Percentiles rank a stretch among this genome's conserved stretches.
Evolutionary conservation across 2,797 vertebrate genomes (phyloP).

Genomic region (Falco concolor): DNA sequence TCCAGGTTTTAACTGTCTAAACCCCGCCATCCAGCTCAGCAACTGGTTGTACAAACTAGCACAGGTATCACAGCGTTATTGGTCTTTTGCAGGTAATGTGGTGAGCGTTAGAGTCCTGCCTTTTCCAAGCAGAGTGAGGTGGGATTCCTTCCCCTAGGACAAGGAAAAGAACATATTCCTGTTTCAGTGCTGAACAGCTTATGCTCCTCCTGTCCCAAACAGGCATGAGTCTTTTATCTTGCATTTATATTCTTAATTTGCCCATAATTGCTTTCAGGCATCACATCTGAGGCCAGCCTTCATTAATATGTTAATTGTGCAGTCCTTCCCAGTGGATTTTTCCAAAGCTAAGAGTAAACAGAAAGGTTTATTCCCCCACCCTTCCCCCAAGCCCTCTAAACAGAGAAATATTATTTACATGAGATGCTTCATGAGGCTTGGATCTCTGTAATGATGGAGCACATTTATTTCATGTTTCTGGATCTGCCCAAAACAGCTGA

Average conservation of each 20-base stretch:
- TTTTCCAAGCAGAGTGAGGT: background rate
- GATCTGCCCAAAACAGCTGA: background rate
- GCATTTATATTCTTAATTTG: constrained; percentile 58
- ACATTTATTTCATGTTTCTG: background rate
- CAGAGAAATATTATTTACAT: constrained; percentile 1
- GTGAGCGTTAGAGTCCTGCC: background rate
- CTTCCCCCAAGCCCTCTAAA: constrained; percentile 5
- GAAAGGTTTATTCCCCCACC: constrained; percentile 8
- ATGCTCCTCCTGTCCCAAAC: background rate
- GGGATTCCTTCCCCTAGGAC: background rate
- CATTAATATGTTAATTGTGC: constrained; percentile 69
- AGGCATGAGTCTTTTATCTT: background rate
- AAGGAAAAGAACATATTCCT: background rate
- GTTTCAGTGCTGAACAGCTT: background rate
- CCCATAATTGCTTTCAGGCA: constrained; percentile 46
- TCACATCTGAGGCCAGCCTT: constrained; percentile 59
- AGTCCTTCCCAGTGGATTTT: constrained; percentile 49
- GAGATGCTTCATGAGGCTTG: background rate
- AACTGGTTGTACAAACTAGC: background rate
- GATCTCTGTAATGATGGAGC: background rate
- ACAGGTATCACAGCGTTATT: background rate
- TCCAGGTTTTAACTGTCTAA: background rate
- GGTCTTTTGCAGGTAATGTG: background rate
- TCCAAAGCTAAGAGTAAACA: constrained; percentile 34
- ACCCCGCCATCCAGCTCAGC: accelerated